phyloP scores from a whole-genome alignment of 53 echinoderm and acorn worm species.

The Stichopus horrens region DNA sequence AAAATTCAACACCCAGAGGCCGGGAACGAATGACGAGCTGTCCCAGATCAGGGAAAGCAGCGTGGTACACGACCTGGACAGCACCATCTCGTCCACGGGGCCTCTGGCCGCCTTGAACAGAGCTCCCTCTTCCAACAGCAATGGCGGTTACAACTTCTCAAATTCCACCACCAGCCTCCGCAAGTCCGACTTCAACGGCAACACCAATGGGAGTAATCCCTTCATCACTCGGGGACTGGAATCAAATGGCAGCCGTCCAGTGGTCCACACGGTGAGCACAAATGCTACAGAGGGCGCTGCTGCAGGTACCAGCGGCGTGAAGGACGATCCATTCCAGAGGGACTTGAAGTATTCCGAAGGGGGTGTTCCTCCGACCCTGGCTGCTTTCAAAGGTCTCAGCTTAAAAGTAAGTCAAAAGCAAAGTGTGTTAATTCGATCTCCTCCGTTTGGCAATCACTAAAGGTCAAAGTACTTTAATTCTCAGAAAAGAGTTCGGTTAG shows the following conservation, averaged over 20 bases:
- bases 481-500: no score
- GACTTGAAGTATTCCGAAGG: background rate
- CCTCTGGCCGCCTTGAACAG: slow-evolving; percentile 15
- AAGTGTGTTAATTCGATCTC: no score
- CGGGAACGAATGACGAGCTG: slow-evolving; percentile 83
- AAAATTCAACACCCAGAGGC: slow-evolving; percentile 63
- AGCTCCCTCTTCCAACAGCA: slow-evolving; percentile 37
- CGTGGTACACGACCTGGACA: slow-evolving; percentile 69
- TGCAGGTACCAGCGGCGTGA: slow-evolving; percentile 22
- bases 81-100: slow-evolving; percentile 56
- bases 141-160: slow-evolving; percentile 43
- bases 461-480: no score
- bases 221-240: slow-evolving; percentile 36
- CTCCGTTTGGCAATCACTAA: no score
- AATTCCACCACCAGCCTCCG: slow-evolving; percentile 47
- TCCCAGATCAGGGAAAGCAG: slow-evolving; percentile 82
- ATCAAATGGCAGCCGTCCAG: background rate
- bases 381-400: slow-evolving; percentile 36
- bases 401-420: slow-evolving; percentile 19
- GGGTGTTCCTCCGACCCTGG: background rate
- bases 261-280: background rate
- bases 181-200: slow-evolving; percentile 23
- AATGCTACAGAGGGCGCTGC: background rate
- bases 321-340: background rate
- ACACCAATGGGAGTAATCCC: slow-evolving; percentile 40